Percentiles rank a stretch among this genome's conserved stretches.
Evolutionary conservation across 2,888 invertebrate genomes (phyloP).

Genomic region (Theodoxus fluviatilis): DNA sequence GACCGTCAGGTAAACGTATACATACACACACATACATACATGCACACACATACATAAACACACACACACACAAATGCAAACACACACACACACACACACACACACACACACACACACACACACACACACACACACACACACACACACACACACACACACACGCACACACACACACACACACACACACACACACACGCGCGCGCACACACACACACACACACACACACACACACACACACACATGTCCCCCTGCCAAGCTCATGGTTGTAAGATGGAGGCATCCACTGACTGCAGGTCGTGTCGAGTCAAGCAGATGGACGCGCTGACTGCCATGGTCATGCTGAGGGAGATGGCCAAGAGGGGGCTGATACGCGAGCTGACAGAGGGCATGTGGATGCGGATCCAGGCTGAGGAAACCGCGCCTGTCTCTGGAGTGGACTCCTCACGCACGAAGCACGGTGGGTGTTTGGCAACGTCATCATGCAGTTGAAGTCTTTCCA

Average conservation of each 20-base stretch:
- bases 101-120: background rate
- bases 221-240: background rate
- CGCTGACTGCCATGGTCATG: slow-evolving; percentile 54
- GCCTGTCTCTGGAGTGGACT: no score
- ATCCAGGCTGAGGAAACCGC: slow-evolving; percentile 51
- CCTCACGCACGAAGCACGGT: no score
- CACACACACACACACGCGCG: background rate
- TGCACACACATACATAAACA: background rate
- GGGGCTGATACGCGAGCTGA: slow-evolving; percentile 52
- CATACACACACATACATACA: background rate
- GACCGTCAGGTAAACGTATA: background rate
- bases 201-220: background rate
- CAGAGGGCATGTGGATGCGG: slow-evolving; percentile 58
- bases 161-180: background rate
- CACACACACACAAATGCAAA: slow-evolving; percentile 11
- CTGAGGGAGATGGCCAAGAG: slow-evolving; percentile 56
- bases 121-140: background rate
- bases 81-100: slow-evolving; percentile 10
- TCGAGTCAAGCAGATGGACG: slow-evolving; percentile 47
- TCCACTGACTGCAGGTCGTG: slow-evolving; percentile 41
- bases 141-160: slow-evolving; percentile 21
- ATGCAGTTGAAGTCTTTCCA: no score
- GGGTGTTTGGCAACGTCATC: no score
- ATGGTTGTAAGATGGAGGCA: background rate
- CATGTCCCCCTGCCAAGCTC: background rate